Percentiles rank a stretch among this genome's conserved stretches.
Evolutionary conservation across 2,113 vertebrate species (phyloP).

Genomic region (Stercorarius parasiticus): DNA sequence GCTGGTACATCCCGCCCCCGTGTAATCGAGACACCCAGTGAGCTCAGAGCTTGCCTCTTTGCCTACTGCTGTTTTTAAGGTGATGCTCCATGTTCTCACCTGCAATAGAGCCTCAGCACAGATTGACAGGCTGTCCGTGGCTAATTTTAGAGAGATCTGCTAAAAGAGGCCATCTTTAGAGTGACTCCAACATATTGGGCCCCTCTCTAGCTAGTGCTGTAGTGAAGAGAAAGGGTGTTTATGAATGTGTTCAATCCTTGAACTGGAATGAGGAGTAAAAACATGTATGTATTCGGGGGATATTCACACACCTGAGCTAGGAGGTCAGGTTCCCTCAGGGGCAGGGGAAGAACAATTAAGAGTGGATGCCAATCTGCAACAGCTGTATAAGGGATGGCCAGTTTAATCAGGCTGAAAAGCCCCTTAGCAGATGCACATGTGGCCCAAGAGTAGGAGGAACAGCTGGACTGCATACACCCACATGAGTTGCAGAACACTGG

Average conservation of each 20-base stretch:
- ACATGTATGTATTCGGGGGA: neutral
- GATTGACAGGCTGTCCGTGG: neutral
- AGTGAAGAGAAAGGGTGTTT: neutral
- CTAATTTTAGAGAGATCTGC: slow-evolving; percentile 2
- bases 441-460: neutral
- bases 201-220: neutral
- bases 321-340: neutral
- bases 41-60: neutral
- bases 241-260: neutral
- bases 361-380: neutral
- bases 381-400: neutral
- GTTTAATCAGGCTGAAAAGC: neutral
- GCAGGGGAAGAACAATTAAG: neutral
- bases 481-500: neutral
- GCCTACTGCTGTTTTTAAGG: neutral
- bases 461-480: neutral
- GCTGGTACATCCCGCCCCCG: rapidly evolving
- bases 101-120: neutral
- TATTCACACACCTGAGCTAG: neutral
- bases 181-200: neutral
- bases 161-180: neutral
- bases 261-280: neutral
- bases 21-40: rapidly evolving
- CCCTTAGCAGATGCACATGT: neutral
- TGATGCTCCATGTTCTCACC: neutral